Percentiles rank a stretch among this genome's conserved stretches.
Evolutionary conservation across 2,113 vertebrate genomes (phyloP).

Genomic region (Nicator chloris): DNA sequence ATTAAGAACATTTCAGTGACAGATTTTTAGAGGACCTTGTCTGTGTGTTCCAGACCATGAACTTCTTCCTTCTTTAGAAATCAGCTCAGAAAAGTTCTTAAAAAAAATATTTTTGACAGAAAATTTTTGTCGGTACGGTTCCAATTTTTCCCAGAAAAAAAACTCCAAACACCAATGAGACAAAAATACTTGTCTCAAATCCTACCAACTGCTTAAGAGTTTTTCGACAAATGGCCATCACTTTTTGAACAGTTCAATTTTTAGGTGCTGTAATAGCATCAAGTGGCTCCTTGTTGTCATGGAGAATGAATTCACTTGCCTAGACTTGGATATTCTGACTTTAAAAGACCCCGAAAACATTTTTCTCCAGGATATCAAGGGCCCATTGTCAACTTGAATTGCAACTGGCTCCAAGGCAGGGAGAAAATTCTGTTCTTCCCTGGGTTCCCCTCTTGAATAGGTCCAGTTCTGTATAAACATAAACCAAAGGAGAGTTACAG

Average conservation of each 20-base stretch:
- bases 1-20: not conserved
- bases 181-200: not conserved
- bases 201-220: not conserved
- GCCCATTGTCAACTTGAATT: not conserved
- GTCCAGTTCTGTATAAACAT: not conserved
- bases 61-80: not conserved
- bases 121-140: not conserved
- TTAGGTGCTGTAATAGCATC: not conserved
- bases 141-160: rapidly evolving
- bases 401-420: not conserved
- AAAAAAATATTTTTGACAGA: not conserved
- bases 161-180: not conserved
- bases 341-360: not conserved
- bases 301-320: not conserved
- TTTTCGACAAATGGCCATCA: not conserved
- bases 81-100: not conserved
- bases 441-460: not conserved
- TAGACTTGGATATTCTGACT: not conserved
- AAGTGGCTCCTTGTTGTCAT: not conserved
- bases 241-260: not conserved
- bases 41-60: not conserved
- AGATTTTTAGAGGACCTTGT: not conserved
- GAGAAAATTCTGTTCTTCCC: not conserved
- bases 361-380: not conserved
- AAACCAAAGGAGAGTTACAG: not conserved